Conservation (phyloP, 1,140 invertebrate species). For the Drosophila elegans region DNA sequence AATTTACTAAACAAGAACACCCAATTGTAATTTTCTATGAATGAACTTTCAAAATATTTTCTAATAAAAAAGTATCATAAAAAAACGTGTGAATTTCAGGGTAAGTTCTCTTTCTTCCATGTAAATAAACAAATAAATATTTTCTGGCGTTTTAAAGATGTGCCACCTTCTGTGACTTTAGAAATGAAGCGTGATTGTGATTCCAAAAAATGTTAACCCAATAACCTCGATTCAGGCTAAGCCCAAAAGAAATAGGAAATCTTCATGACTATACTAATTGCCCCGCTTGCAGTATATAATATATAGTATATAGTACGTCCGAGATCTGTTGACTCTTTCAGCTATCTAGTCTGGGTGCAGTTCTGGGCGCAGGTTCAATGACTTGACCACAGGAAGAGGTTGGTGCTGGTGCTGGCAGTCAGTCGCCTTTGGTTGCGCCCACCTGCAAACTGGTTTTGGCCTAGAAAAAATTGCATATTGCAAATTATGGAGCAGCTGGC, state of each 20-base stretch:
- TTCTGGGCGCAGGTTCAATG: slow-evolving; percentile 62
- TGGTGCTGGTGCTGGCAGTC: neutral
- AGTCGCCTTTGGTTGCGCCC: slow-evolving; percentile 5
- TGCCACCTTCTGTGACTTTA: neutral
- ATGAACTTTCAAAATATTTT: neutral
- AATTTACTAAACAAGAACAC: no score
- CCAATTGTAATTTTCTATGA: no score
- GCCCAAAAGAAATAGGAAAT: slow-evolving; percentile 43
- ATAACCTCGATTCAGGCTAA: slow-evolving; percentile 50
- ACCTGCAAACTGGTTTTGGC: slow-evolving; percentile 62
- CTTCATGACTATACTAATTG: slow-evolving; percentile 65
- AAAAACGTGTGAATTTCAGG: no score
- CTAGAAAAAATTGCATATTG: slow-evolving; percentile 35
- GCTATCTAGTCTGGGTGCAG: slow-evolving; percentile 36
- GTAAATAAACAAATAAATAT: neutral
- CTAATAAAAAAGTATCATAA: neutral
- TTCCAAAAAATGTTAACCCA: slow-evolving; percentile 51
- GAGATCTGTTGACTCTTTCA: slow-evolving; percentile 45
- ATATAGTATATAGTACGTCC: neutral
- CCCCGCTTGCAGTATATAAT: slow-evolving; percentile 22
- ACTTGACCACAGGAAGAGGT: slow-evolving; percentile 68
- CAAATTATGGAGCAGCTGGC: slow-evolving; percentile 46
- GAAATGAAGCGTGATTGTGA: neutral
- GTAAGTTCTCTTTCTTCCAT: neutral
- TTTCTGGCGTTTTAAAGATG: neutral